A percentile compares a stretch with the other conserved stretches of the same genome.
Conservation (phyloP, 2,888 invertebrate genomes). For the Bugula neritina region DNA sequence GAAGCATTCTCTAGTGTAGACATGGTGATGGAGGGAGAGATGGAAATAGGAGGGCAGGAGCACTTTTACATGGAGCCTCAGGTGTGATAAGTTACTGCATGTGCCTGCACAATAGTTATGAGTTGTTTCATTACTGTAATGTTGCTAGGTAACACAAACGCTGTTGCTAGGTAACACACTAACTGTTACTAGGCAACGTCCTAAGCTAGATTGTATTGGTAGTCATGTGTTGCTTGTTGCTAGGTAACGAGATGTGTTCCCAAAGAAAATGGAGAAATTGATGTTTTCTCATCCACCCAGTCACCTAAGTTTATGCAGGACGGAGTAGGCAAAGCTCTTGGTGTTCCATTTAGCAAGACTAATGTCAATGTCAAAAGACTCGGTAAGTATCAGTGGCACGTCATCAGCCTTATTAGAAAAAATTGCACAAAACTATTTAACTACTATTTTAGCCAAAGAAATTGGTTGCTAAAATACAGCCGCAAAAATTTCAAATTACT, state of each 20-base stretch:
- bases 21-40: constrained; percentile 71
- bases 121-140: too few relatives aligned
- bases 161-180: not conserved
- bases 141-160: not conserved
- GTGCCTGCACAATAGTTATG: too few relatives aligned
- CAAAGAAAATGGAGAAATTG: constrained; percentile 71
- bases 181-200: too few relatives aligned
- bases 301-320: not conserved
- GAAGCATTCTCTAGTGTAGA: constrained; percentile 65
- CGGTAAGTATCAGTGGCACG: constrained; percentile 31
- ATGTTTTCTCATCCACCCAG: constrained; percentile 59
- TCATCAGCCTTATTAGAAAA: too few relatives aligned
- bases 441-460: too few relatives aligned
- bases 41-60: constrained; percentile 82
- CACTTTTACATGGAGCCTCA: constrained; percentile 91
- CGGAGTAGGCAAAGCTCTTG: not conserved
- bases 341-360: constrained; percentile 63
- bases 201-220: not conserved
- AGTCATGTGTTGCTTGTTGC: not conserved
- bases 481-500: too few relatives aligned
- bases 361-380: constrained; percentile 72
- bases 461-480: too few relatives aligned
- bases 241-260: not conserved
- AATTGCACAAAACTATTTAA: too few relatives aligned
- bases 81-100: too few relatives aligned